phyloP scores from a whole-genome alignment of 1,140 invertebrate genomes.

The Drosophila kepulauana region DNA sequence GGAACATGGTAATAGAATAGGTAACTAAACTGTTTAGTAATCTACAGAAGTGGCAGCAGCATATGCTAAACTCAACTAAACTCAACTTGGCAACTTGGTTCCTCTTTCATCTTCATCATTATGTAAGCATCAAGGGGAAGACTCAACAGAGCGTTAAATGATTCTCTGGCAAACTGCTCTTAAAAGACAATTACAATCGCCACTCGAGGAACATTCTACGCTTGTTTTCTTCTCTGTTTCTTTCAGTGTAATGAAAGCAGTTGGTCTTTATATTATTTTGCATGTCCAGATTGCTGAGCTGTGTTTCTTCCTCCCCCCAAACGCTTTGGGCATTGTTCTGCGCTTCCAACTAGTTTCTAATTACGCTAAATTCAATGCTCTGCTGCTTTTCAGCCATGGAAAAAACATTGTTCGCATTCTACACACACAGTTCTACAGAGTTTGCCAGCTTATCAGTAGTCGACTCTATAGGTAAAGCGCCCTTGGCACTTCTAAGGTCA shows the following conservation, averaged over 20 bases:
- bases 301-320: not conserved
- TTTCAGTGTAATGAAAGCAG: slow-evolving; percentile 43
- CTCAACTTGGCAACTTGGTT: too few species aligned
- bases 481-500: slow-evolving; percentile 59
- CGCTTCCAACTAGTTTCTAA: slow-evolving; percentile 59
- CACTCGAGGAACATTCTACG: slow-evolving; percentile 4
- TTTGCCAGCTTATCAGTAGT: slow-evolving; percentile 54
- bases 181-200: slow-evolving; percentile 52
- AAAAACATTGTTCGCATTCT: slow-evolving; percentile 18
- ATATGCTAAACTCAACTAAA: slow-evolving; percentile 12
- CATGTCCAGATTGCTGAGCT: slow-evolving; percentile 39
- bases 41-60: slow-evolving; percentile 14
- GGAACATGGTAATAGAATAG: not conserved
- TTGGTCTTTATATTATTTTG: slow-evolving; percentile 38
- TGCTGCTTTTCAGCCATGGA: slow-evolving; percentile 36
- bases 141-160: slow-evolving; percentile 66
- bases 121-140: slow-evolving; percentile 40
- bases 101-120: slow-evolving; percentile 39
- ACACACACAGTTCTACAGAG: not conserved
- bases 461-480: slow-evolving; percentile 46
- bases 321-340: slow-evolving; percentile 36
- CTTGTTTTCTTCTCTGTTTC: not conserved
- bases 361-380: slow-evolving; percentile 67
- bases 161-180: slow-evolving; percentile 44
- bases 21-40: slow-evolving; percentile 35